Evolutionary conservation across 2,797 vertebrate genomes (phyloP).

Genomic region (Varecia variegata): DNA sequence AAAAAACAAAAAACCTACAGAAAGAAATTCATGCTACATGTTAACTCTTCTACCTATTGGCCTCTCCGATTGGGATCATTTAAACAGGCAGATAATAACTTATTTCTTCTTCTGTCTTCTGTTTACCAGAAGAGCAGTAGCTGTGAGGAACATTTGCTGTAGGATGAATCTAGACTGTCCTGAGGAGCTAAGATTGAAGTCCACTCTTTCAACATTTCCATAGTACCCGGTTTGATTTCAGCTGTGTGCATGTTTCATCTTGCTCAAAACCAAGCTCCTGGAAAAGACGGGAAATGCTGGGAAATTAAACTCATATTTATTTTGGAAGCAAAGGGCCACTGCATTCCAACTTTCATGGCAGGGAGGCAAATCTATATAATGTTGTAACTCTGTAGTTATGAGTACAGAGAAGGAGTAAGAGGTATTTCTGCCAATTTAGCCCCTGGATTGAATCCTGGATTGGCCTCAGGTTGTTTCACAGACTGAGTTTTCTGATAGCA

Average conservation of each 20-base stretch:
- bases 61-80: conserved; percentile 58
- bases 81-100: conserved; percentile 58
- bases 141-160: conserved; percentile 80
- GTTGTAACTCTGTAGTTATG: neutral
- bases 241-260: conserved; percentile 81
- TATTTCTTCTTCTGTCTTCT: conserved; percentile 66
- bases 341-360: conserved; percentile 29
- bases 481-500: neutral
- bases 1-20: neutral
- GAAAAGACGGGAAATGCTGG: conserved; percentile 77
- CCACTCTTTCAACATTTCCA: conserved; percentile 77
- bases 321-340: conserved; percentile 72
- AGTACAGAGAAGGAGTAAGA: neutral
- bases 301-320: conserved; percentile 74
- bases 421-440: neutral
- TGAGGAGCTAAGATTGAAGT: conserved; percentile 78
- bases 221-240: conserved; percentile 80
- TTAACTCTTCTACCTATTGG: conserved; percentile 26
- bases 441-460: neutral
- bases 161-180: conserved; percentile 71
- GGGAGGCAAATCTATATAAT: conserved; percentile 21
- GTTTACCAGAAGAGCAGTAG: conserved; percentile 79
- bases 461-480: neutral
- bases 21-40: neutral
- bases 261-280: conserved; percentile 79